These are phyloP conservation scores for Nephotettix cincticeps DNA, from an alignment of 1,140 invertebrate genomes.

Conservation along the genomic window DNA sequence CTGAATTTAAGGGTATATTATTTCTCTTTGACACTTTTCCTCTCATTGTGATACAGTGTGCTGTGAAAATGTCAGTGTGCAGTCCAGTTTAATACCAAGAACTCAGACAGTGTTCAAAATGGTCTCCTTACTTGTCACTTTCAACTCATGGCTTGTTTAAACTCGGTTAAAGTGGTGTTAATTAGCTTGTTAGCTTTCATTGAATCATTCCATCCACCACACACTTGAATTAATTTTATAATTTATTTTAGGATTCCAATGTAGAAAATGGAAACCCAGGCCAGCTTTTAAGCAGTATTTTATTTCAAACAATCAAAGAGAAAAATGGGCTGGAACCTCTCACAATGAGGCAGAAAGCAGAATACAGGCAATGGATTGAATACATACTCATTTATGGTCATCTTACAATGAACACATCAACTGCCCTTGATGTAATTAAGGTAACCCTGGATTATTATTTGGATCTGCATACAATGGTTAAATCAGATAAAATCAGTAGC, in stretches of 20 bases:
- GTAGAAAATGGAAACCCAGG: background rate
- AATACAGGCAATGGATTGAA: conserved; percentile 1
- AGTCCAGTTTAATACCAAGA: background rate
- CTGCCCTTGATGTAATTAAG: background rate
- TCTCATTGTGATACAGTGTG: no score
- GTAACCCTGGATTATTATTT: no score
- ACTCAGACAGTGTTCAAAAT: background rate
- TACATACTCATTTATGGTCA: background rate
- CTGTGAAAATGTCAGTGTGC: no score
- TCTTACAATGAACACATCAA: background rate
- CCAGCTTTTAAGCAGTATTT: background rate
- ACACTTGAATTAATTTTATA: background rate
- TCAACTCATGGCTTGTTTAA: background rate
- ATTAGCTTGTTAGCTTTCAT: background rate
- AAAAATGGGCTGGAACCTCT: background rate
- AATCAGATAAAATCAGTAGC: no score
- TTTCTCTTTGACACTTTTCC: no score
- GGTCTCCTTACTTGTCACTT: background rate
- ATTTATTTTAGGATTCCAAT: background rate
- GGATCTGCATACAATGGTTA: no score
- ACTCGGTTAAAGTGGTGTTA: background rate
- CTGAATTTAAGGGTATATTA: no score
- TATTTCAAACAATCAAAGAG: background rate
- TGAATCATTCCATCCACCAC: no score
- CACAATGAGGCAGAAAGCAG: background rate